phyloP scores from a whole-genome alignment of 2,888 invertebrate genomes.

The Eupithecia insigniata region DNA sequence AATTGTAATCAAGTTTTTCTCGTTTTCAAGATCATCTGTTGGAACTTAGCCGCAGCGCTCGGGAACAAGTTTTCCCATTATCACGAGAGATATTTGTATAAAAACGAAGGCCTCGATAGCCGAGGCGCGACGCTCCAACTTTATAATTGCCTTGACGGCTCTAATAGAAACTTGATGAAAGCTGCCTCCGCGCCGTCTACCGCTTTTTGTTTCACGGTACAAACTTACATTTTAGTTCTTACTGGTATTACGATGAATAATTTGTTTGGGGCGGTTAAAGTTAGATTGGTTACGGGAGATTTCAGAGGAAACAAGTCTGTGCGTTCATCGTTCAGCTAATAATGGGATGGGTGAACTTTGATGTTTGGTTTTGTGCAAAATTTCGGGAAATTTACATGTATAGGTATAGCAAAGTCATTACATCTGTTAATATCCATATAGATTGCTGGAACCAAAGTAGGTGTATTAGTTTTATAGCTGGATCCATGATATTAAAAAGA shows the following conservation, averaged over 20 bases:
- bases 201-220: slow-evolving; percentile 70
- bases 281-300: slow-evolving; percentile 47
- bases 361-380: slow-evolving; percentile 14
- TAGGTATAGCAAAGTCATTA: background rate
- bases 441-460: background rate
- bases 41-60: slow-evolving; percentile 60
- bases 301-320: slow-evolving; percentile 35
- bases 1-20: slow-evolving; percentile 61
- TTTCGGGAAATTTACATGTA: background rate
- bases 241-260: slow-evolving; percentile 52
- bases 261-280: slow-evolving; percentile 51
- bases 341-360: slow-evolving; percentile 23
- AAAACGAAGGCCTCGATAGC: slow-evolving; percentile 68
- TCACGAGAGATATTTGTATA: slow-evolving; percentile 77
- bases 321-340: slow-evolving; percentile 23
- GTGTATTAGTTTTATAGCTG: background rate
- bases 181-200: slow-evolving; percentile 67
- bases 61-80: slow-evolving; percentile 81
- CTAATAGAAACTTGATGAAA: slow-evolving; percentile 82
- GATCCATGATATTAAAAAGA: background rate
- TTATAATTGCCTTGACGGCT: slow-evolving; percentile 81
- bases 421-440: background rate
- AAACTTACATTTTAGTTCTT: slow-evolving; percentile 73
- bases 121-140: slow-evolving; percentile 61
- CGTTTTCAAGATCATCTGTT: slow-evolving; percentile 73